Conservation (phyloP, 2,888 invertebrate genomes). For the Synergus gifuensis region DNA sequence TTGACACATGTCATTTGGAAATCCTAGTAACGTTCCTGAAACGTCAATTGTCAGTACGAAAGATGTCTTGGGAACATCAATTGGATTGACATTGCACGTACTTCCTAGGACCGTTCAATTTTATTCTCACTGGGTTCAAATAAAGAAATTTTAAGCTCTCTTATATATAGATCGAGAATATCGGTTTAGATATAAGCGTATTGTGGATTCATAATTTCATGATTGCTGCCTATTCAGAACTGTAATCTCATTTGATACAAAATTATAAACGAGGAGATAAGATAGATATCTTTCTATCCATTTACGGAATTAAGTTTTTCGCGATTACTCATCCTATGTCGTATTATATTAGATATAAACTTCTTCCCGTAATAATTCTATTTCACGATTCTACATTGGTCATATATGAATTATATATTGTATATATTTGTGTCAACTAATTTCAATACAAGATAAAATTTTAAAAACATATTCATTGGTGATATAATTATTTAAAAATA, state of each 20-base stretch:
- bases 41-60: background rate
- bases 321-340: background rate
- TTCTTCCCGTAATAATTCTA: background rate
- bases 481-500: no score
- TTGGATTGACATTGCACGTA: no score
- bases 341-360: background rate
- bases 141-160: constrained; percentile 65
- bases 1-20: no score
- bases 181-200: constrained; percentile 44
- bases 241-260: background rate
- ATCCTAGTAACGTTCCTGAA: background rate
- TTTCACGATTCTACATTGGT: background rate
- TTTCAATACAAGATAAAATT: no score
- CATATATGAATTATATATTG: no score
- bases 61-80: no score
- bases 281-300: background rate
- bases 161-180: constrained; percentile 46
- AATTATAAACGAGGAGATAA: background rate
- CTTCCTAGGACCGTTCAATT: no score
- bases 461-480: no score
- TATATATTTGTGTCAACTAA: no score
- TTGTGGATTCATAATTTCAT: constrained; percentile 13
- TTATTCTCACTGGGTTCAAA: constrained; percentile 44
- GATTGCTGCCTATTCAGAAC: constrained; percentile 33
- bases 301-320: background rate